Evolutionary conservation across 2,113 vertebrate species (phyloP).

Genomic region (Callaeas wilsoni): DNA sequence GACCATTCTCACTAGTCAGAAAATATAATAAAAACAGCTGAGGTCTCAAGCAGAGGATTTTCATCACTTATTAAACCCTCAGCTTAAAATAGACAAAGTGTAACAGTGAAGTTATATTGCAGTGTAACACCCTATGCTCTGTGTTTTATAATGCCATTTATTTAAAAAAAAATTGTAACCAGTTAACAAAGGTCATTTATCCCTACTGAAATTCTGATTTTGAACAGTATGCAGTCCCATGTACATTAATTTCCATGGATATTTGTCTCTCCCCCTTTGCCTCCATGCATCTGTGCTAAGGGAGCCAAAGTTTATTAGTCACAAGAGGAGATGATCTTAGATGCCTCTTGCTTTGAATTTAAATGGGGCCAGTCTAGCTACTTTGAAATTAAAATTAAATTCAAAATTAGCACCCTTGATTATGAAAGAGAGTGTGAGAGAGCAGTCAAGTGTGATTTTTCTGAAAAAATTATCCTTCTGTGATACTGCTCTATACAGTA

Average conservation of each 20-base stretch:
- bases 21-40: constrained; percentile 45
- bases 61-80: constrained; percentile 47
- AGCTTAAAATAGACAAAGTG: background rate
- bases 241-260: constrained; percentile 42
- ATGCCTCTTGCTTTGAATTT: constrained; percentile 31
- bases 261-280: background rate
- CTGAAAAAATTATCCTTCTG: background rate
- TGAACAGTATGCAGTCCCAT: background rate
- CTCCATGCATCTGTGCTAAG: background rate
- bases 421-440: background rate
- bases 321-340: constrained; percentile 40
- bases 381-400: constrained; percentile 50
- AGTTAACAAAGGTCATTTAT: constrained; percentile 24
- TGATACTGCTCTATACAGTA: background rate
- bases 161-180: background rate
- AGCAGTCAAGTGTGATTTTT: constrained; percentile 1
- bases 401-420: constrained; percentile 29
- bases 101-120: background rate
- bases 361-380: constrained; percentile 23
- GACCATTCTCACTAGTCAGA: constrained; percentile 65
- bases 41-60: constrained; percentile 14
- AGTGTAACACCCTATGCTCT: background rate
- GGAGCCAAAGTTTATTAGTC: constrained; percentile 51
- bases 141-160: background rate
- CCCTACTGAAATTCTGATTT: constrained; percentile 40